These are phyloP conservation scores for Odontomyia ornata DNA, from an alignment of 2,888 invertebrate genomes.

Conservation along the genomic window DNA sequence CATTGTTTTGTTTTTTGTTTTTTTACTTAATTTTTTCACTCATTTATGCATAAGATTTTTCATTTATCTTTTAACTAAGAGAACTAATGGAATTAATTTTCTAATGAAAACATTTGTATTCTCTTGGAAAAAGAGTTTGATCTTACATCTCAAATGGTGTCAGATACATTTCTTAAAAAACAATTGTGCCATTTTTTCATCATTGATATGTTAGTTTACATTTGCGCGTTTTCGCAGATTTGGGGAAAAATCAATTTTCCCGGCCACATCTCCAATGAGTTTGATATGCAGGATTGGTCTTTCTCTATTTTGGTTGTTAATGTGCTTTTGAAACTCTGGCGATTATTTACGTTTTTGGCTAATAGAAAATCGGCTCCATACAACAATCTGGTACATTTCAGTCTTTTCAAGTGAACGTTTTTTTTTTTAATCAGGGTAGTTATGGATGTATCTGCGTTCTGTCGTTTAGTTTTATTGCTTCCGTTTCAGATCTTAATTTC, in stretches of 20 bases:
- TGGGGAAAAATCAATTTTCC: background rate
- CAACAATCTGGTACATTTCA: slow-evolving; percentile 53
- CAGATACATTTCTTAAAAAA: background rate
- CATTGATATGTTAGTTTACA: background rate
- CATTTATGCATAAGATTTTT: slow-evolving; percentile 10
- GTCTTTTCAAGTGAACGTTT: slow-evolving; percentile 51
- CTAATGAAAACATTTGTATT: slow-evolving; percentile 21
- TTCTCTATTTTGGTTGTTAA: background rate
- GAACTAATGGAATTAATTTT: slow-evolving; percentile 41
- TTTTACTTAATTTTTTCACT: slow-evolving; percentile 38
- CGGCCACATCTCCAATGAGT: background rate
- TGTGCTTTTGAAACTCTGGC: background rate
- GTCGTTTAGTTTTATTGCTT: slow-evolving; percentile 10
- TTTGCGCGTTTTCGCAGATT: background rate
- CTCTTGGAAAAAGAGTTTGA: slow-evolving; percentile 17
- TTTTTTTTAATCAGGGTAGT: slow-evolving; percentile 16
- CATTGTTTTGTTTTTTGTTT: slow-evolving; percentile 29
- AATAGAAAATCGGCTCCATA: slow-evolving; percentile 32
- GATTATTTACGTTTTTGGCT: background rate
- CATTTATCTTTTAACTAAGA: slow-evolving; percentile 11
- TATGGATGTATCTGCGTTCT: slow-evolving; percentile 29
- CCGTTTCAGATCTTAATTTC: background rate
- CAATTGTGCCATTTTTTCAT: slow-evolving; percentile 19
- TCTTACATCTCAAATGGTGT: slow-evolving; percentile 26
- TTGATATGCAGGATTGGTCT: slow-evolving; percentile 17